phyloP scores from a whole-genome alignment of 2,888 invertebrate genomes.

The Polyommatus icarus region DNA sequence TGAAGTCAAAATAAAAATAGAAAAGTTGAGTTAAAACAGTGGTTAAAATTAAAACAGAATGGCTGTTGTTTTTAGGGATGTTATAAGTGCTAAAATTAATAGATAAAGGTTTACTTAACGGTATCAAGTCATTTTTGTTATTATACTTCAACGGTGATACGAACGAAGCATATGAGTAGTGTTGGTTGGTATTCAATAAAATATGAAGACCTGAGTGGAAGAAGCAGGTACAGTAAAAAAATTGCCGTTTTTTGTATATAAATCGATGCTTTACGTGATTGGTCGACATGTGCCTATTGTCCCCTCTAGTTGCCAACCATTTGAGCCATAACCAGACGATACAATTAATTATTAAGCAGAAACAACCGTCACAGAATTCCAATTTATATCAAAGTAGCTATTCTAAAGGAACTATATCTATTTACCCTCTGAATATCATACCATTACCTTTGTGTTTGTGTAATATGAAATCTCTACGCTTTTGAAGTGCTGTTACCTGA shows the following conservation, averaged over 20 bases:
- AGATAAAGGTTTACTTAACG: background rate
- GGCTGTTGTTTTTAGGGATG: background rate
- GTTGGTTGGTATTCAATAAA: too few species aligned
- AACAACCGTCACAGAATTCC: background rate
- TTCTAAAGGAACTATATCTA: background rate
- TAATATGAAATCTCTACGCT: slow-evolving; percentile 17
- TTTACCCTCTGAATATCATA: background rate
- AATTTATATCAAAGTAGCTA: slow-evolving; percentile 9
- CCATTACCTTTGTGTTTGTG: slow-evolving; percentile 10
- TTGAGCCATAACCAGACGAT: too few species aligned
- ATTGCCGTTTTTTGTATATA: too few species aligned
- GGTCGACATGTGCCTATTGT: too few species aligned
- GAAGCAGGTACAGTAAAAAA: too few species aligned
- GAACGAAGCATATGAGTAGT: too few species aligned
- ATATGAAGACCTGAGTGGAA: too few species aligned
- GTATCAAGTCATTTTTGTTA: too few species aligned
- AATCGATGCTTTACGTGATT: too few species aligned
- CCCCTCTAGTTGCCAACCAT: too few species aligned
- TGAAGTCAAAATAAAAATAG: background rate
- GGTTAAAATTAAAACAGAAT: background rate
- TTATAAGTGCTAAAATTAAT: background rate
- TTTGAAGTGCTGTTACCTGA: slow-evolving; percentile 18
- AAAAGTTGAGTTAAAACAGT: background rate
- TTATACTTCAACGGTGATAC: too few species aligned
- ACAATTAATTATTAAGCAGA: background rate